These are phyloP conservation scores for Pristionchus japonicus DNA, from an alignment of 2,888 invertebrate species.

Conservation along the genomic window DNA sequence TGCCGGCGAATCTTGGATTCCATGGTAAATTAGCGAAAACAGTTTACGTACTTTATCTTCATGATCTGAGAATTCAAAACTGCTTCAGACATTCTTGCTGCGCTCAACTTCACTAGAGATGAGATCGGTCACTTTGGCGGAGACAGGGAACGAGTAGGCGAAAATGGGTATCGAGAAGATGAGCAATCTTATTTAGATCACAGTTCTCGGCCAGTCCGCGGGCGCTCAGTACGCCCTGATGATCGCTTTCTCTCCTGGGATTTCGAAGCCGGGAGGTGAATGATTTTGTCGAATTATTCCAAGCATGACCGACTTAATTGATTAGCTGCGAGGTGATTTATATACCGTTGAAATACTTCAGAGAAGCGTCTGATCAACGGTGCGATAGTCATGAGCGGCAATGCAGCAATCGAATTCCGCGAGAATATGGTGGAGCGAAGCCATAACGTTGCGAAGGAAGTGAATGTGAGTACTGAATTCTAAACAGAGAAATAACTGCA, in stretches of 20 bases:
- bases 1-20: background rate
- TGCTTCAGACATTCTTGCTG: background rate
- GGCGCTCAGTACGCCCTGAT: background rate
- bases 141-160: background rate
- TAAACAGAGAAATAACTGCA: background rate
- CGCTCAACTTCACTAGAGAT: background rate
- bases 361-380: background rate
- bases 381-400: background rate
- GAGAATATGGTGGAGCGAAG: background rate
- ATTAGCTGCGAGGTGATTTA: background rate
- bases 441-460: background rate
- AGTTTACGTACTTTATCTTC: background rate
- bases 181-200: background rate
- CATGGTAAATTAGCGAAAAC: background rate
- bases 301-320: too few species aligned
- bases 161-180: background rate
- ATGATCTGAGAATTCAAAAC: background rate
- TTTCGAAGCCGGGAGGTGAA: conserved; percentile 10
- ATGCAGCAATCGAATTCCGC: background rate
- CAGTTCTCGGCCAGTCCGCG: background rate
- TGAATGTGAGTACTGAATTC: background rate
- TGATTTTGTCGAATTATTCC: background rate
- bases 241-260: background rate
- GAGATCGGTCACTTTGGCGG: background rate
- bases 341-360: background rate